Percentiles rank a stretch among this genome's conserved stretches.
Evolutionary conservation across 2,888 invertebrate species (phyloP).

Genomic region (Drosophila melanosoma): DNA sequence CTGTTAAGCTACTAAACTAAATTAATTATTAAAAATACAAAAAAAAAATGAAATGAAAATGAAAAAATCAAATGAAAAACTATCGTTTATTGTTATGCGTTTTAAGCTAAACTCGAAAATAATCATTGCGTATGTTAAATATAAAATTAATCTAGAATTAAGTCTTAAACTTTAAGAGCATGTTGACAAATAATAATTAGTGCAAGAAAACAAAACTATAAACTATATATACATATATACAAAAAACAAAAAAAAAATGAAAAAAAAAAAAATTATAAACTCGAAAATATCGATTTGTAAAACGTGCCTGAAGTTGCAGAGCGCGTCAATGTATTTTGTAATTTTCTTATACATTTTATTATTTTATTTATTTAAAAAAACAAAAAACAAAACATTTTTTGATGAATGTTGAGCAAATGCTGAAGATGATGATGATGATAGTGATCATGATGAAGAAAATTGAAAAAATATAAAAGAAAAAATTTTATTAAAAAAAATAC

Average conservation of each 20-base stretch:
- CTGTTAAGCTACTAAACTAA: slow-evolving; percentile 32
- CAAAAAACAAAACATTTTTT: slow-evolving; percentile 54
- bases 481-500: slow-evolving; percentile 64
- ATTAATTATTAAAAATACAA: slow-evolving; percentile 18
- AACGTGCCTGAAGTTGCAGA: slow-evolving; percentile 71
- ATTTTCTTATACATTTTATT: slow-evolving; percentile 70
- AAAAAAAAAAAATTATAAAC: slow-evolving; percentile 39
- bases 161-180: slow-evolving; percentile 59
- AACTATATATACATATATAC: slow-evolving; percentile 11
- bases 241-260: slow-evolving; percentile 27
- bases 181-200: slow-evolving; percentile 63
- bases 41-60: slow-evolving; percentile 2
- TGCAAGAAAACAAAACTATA: slow-evolving; percentile 18
- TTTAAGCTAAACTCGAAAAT: slow-evolving; percentile 73
- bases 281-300: slow-evolving; percentile 59
- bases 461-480: slow-evolving; percentile 73
- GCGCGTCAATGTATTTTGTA: slow-evolving; percentile 65
- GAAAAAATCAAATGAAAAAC: slow-evolving; percentile 32
- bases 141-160: slow-evolving; percentile 64
- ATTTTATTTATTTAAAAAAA: slow-evolving; percentile 73
- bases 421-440: slow-evolving; percentile 59
- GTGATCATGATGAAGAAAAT: slow-evolving; percentile 60
- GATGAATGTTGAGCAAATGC: slow-evolving; percentile 44
- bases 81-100: slow-evolving; percentile 76
- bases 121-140: slow-evolving; percentile 57